Conservation (phyloP, 1,140 invertebrate genomes). For the Euschistus heros region DNA sequence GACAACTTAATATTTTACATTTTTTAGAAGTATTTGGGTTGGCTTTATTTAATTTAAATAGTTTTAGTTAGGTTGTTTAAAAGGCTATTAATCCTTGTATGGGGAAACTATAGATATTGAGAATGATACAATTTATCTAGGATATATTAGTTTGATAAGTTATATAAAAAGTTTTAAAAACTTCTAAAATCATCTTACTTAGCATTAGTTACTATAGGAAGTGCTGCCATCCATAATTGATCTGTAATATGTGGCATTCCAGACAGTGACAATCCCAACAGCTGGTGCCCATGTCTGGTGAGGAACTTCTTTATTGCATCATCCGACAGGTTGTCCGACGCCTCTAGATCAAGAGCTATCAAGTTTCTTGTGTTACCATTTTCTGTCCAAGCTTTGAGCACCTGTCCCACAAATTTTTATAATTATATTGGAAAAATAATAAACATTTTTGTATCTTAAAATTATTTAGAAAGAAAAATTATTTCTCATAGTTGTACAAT, state of each 20-base stretch:
- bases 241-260: constrained; percentile 98
- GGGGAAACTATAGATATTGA: no score
- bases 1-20: no score
- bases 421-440: neutral
- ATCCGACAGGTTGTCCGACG: constrained; percentile 90
- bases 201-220: constrained; percentile 80
- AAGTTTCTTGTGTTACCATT: constrained; percentile 74
- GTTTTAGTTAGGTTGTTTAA: no score
- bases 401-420: constrained; percentile 35
- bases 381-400: constrained; percentile 82
- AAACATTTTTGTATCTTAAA: no score
- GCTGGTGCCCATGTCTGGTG: constrained; percentile 73
- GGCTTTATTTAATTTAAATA: no score
- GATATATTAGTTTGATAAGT: neutral
- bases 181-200: constrained; percentile 47
- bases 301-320: constrained; percentile 86
- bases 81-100: neutral
- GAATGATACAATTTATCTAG: no score
- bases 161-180: neutral
- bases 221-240: constrained; percentile 86
- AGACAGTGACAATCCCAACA: constrained; percentile 76
- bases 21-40: no score
- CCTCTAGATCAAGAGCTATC: constrained; percentile 82
- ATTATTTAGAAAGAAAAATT: no score
- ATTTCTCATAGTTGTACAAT: no score